phyloP scores from a whole-genome alignment of 2,797 vertebrate species.

The Molossus alvarezi region DNA sequence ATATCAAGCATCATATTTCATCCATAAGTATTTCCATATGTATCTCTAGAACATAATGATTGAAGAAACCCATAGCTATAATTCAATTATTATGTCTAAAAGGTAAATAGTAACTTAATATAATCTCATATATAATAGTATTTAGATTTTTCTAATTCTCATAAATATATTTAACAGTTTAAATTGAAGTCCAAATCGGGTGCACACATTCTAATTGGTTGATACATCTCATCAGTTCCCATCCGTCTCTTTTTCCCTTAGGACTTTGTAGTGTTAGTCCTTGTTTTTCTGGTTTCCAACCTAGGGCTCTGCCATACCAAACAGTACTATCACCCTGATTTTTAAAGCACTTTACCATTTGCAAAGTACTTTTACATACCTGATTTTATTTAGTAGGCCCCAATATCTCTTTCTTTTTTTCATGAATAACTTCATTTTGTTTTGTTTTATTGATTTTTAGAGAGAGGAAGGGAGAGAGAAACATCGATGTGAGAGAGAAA shows the following conservation, averaged over 20 bases:
- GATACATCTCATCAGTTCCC: neutral
- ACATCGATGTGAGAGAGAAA: neutral
- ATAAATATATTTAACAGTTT: neutral
- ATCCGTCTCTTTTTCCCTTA: neutral
- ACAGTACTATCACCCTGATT: neutral
- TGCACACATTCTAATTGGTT: neutral
- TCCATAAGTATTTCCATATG: neutral
- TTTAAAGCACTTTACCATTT: conserved; percentile 8
- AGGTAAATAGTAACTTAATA: neutral
- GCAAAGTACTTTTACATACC: neutral
- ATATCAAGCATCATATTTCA: neutral
- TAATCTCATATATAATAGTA: neutral
- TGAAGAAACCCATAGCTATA: neutral
- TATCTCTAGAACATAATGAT: neutral
- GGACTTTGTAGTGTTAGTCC: neutral
- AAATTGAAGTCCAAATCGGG: neutral
- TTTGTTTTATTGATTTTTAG: neutral
- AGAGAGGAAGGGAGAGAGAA: neutral
- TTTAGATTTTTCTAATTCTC: conserved; percentile 31
- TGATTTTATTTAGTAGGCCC: neutral
- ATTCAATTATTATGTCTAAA: neutral
- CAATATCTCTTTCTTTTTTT: neutral
- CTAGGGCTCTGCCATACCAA: neutral
- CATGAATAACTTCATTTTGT: neutral
- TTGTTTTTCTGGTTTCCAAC: neutral